These are phyloP conservation scores for Steatocranus sp. DNA, from an alignment of 2,797 vertebrate genomes.

Conservation along the genomic window DNA sequence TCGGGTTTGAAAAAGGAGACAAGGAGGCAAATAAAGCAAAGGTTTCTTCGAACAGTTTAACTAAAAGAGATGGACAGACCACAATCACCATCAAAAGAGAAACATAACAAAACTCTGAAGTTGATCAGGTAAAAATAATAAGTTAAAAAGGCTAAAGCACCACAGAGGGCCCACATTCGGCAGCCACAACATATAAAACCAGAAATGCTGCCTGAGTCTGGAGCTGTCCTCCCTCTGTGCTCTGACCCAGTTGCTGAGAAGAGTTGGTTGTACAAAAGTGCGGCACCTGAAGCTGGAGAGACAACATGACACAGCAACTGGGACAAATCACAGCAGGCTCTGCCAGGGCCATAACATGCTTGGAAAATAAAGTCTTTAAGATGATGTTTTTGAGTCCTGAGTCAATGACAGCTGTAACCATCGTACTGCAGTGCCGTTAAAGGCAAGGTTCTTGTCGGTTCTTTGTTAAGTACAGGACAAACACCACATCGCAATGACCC, in stretches of 20 bases:
- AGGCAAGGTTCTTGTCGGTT: not conserved
- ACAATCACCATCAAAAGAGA: not conserved
- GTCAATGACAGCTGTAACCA: not conserved
- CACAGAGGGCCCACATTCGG: not conserved
- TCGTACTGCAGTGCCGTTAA: not conserved
- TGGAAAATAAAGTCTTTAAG: not conserved
- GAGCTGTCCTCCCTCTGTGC: not conserved
- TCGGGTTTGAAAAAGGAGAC: not conserved
- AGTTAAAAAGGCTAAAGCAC: not conserved
- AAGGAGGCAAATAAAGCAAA: not conserved
- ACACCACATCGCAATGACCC: rapidly evolving
- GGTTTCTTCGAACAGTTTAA: not conserved
- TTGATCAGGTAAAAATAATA: not conserved
- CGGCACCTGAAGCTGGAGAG: not conserved
- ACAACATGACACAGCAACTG: not conserved
- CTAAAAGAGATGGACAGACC: not conserved
- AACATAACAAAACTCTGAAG: not conserved
- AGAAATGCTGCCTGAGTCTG: not conserved
- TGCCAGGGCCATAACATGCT: rapidly evolving
- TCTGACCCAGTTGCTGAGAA: not conserved
- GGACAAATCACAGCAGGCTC: not conserved
- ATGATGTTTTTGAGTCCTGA: not conserved
- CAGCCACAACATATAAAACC: rapidly evolving
- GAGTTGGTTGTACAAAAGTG: not conserved
- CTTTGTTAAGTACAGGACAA: rapidly evolving